These are phyloP conservation scores for Idaea aversata DNA, from an alignment of 2,888 invertebrate genomes.

Conservation along the genomic window DNA sequence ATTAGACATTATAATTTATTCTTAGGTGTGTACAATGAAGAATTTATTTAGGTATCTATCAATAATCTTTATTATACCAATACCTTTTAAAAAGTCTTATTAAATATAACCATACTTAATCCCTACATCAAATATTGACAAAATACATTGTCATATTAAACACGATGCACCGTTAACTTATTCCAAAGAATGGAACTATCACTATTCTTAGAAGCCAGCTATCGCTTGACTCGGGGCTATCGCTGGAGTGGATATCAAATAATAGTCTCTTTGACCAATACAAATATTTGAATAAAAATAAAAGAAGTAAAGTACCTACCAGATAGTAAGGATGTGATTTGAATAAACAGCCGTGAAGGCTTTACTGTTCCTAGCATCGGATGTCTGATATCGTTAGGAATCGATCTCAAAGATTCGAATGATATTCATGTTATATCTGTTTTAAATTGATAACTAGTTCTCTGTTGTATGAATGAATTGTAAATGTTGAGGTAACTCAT, in stretches of 20 bases:
- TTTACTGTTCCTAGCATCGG: conserved; percentile 27
- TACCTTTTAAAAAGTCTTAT: no score
- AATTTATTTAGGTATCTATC: no score
- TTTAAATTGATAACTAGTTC: conserved; percentile 4
- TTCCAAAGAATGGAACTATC: conserved; percentile 29
- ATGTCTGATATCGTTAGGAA: not conserved
- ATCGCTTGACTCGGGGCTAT: conserved; percentile 20
- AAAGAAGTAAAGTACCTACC: conserved; percentile 45
- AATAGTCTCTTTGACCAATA: conserved; percentile 55
- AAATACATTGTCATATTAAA: conserved; percentile 8
- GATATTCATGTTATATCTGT: not conserved
- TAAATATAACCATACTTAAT: no score
- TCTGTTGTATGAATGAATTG: not conserved
- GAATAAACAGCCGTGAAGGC: conserved; percentile 50
- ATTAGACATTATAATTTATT: no score
- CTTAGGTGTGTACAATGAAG: no score
- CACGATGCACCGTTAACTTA: conserved; percentile 15
- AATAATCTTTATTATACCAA: no score
- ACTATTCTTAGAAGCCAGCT: conserved; percentile 46
- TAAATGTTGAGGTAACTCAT: not conserved
- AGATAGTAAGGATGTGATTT: conserved; percentile 51
- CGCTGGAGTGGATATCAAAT: conserved; percentile 59
- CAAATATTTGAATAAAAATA: conserved; percentile 55
- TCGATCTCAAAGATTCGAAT: not conserved
- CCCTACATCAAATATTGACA: not conserved